Evolutionary conservation across 2,888 invertebrate genomes (phyloP).

Genomic region (Anarsia innoxiella): DNA sequence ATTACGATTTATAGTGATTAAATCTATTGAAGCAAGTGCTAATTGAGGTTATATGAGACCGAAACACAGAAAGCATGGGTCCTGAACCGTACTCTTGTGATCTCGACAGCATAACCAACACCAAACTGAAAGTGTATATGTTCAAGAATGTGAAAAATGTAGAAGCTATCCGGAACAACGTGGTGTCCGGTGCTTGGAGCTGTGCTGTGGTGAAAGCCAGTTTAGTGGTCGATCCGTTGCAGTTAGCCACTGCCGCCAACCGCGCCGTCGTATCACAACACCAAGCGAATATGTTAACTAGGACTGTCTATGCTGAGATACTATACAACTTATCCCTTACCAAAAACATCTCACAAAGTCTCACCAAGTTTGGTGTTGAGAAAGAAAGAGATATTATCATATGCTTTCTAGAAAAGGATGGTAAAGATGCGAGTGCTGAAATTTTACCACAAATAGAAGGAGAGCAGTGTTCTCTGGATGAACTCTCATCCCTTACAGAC

Average conservation of each 20-base stretch:
- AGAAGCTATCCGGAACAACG: conserved; percentile 64
- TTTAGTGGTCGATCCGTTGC: conserved; percentile 75
- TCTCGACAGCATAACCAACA: conserved; percentile 60
- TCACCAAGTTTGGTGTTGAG: conserved; percentile 78
- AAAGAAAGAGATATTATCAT: conserved; percentile 40
- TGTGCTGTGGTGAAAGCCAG: conserved; percentile 78
- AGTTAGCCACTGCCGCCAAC: conserved; percentile 79
- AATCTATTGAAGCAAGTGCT: too few relatives aligned
- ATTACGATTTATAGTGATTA: too few relatives aligned
- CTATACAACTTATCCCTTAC: conserved; percentile 80
- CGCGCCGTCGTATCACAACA: conserved; percentile 74
- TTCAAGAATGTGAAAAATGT: conserved; percentile 77
- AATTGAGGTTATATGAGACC: too few relatives aligned
- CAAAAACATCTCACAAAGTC: conserved; percentile 81
- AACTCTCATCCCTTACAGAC: conserved; percentile 63
- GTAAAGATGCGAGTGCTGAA: conserved; percentile 32
- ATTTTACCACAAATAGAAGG: conserved; percentile 73
- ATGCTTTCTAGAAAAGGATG: conserved; percentile 41
- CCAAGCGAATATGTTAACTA: conserved; percentile 64
- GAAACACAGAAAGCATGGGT: too few relatives aligned
- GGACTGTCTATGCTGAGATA: conserved; percentile 78
- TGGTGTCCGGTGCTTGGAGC: conserved; percentile 72
- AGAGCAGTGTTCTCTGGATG: conserved; percentile 57
- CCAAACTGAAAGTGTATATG: conserved; percentile 63
- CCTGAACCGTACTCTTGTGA: conserved; percentile 36